These are phyloP conservation scores for Drosophila anceps DNA, from an alignment of 2,888 invertebrate species.

Conservation along the genomic window DNA sequence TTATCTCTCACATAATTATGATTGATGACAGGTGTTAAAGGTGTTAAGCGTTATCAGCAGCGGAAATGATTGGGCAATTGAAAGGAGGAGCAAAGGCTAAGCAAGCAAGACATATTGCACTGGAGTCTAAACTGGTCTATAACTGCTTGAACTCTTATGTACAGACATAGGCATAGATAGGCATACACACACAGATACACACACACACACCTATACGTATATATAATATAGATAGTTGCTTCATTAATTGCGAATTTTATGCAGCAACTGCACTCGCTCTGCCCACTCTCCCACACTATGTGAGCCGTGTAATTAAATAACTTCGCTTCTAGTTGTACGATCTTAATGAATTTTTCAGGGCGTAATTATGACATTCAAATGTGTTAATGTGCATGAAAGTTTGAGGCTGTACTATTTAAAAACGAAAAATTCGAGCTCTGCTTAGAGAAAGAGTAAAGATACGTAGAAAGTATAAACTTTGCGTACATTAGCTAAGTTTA, in stretches of 20 bases:
- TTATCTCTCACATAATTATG: slow-evolving; percentile 15
- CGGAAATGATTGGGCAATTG: not conserved
- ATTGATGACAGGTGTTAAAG: slow-evolving; percentile 2
- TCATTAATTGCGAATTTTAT: not conserved
- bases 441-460: not conserved
- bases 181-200: not conserved
- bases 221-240: not conserved
- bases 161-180: not conserved
- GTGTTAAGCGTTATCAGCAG: slow-evolving; percentile 10
- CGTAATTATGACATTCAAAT: not conserved
- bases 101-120: not conserved
- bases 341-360: not conserved
- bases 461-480: no score
- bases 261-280: not conserved
- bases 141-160: not conserved
- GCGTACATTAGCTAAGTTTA: no score
- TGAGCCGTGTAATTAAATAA: not conserved
- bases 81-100: not conserved
- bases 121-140: not conserved
- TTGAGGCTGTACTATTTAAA: not conserved
- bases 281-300: not conserved
- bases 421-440: not conserved
- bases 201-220: no score
- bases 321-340: not conserved
- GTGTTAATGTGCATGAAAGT: not conserved